Evolutionary conservation across 2,888 invertebrate species (phyloP), one percentile per base, ranked within the genome.

Genomic region (Agriopis aurantiaria): DNA sequence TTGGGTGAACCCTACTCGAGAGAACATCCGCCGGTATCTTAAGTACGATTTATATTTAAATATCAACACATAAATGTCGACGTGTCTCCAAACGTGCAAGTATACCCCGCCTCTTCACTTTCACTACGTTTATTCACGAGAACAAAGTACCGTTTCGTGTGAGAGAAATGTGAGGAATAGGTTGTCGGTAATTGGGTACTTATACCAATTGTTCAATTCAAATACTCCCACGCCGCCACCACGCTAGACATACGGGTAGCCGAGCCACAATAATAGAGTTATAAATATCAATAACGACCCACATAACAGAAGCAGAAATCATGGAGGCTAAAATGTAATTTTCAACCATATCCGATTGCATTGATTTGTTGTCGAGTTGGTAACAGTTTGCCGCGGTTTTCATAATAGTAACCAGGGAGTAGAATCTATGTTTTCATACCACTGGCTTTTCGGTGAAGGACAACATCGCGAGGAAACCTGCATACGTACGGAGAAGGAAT

Each of bases 1-100:
- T 91, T 90, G 91, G 82, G 83, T 84, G 83, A 85, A 83, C 85
- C 85, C 86, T 83, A 80, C 81, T 78, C 77, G 76, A 81, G 79
- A 83, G 80, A 81, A 82, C 83, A 87, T 88, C 85, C 87, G 87
- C 81, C 77, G 75, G 74, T 78, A 79, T 82, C 80, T 79, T 81
- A 82, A 77, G 77, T 78, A 71, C 72, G 41, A 85, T 86, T 85
- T 81, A 84, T 84, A 81, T 80, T 80, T 80, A 77, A 77, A 81
- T 83, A 81, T 81, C 68, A 79, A 80, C 78, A 80, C 80, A 72
- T 78, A 76, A 69, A 69, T 76, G 71, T 75, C 71, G 74, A 65
- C 75, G 67, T 75, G 77, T 79, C n/a, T 80, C 74, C 77, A 74
- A 74, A 78, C 74, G 74, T 72, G 78, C 76, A 74, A 75, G 66